Evolutionary conservation across 2,797 vertebrate species (phyloP), one percentile per base, ranked within the genome.

Genomic region (Mus spretus): DNA sequence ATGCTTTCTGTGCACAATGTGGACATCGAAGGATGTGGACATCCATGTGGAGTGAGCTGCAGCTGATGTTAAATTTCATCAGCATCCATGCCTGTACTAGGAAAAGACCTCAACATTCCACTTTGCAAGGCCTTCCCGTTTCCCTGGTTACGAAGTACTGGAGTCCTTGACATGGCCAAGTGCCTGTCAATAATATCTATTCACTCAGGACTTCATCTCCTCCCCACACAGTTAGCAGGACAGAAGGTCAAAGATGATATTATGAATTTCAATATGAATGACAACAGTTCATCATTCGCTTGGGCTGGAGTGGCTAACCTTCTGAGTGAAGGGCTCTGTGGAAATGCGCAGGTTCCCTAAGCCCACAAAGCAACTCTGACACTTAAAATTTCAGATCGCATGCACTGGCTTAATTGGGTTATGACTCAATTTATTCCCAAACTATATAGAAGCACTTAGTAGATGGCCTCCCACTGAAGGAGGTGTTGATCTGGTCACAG

Each of bases 351-450:
- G 79, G n/a, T 74, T 10, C 81, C 55, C 63, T 61, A 34, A 15
- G 0, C 11, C 9, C 11, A 47, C 11, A 13, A 78, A 94, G 14
- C 3, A 47, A 31, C 26, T 40, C 53, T 53, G 19, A n/a, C 90
- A 31, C 93, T 81, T 78, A 90, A 77, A 31, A 63, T 61, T 95
- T 77, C 84, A 57, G n/a, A 78, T 86, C 20, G 20, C 50, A 77
- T 72, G 1, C 34, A 53, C 74, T 79, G 63, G 63, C 3, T 57
- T 74, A 90, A 90, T 61, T 81, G 19, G 50, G 65, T 75, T 79
- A 65, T 67, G 59, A 92, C 24, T 8, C 70, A 90, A 37, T 89
- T 95, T 53, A 70, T 90, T 93, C 55, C 70, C 85, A 57, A 26
- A 79, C 11, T 95, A 40, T 94, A 57, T 19, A 85, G 44, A 88